These are phyloP conservation scores for Drosophila neonasuta DNA, from an alignment of 2,888 invertebrate genomes.

Conservation along the genomic window DNA sequence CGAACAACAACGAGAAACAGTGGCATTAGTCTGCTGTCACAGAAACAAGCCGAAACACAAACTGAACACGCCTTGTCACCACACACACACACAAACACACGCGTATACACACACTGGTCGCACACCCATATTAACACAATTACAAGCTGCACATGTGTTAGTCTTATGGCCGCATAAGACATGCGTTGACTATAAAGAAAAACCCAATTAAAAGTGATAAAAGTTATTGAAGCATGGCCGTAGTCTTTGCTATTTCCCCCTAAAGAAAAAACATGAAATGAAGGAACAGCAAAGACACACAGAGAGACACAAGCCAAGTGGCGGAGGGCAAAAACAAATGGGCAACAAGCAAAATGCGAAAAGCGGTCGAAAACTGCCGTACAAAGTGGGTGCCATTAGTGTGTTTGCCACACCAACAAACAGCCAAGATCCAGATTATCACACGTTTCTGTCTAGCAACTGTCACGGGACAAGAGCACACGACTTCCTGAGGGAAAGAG, in stretches of 20 bases:
- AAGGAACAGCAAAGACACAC: slow-evolving; percentile 17
- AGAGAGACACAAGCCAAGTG: background rate
- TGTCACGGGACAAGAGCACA: background rate
- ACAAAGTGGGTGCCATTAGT: slow-evolving; percentile 71
- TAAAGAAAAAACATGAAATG: background rate
- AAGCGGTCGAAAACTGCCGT: slow-evolving; percentile 52
- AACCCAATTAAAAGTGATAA: slow-evolving; percentile 78
- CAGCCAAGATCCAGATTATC: slow-evolving; percentile 51
- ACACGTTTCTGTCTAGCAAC: slow-evolving; percentile 43
- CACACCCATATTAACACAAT: slow-evolving; percentile 68
- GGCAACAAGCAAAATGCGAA: slow-evolving; percentile 37
- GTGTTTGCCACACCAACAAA: slow-evolving; percentile 47
- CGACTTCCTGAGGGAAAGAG: background rate
- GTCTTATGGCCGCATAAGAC: slow-evolving; percentile 62
- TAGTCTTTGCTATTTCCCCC: slow-evolving; percentile 10
- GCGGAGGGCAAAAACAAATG: slow-evolving; percentile 53
- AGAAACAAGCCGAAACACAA: slow-evolving; percentile 38
- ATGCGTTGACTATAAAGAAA: slow-evolving; percentile 77
- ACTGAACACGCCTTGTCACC: slow-evolving; percentile 36
- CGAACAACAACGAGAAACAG: slow-evolving; percentile 35
- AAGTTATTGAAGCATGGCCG: slow-evolving; percentile 69
- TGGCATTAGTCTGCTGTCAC: slow-evolving; percentile 70
- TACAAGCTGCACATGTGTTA: slow-evolving; percentile 75
- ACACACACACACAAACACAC: slow-evolving; percentile 10
- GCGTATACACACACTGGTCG: background rate